Percentiles rank a stretch among this genome's conserved stretches.
These are phyloP conservation scores for Polydesmus complanatus DNA, from an alignment of 2,888 invertebrate genomes.

Conservation along the genomic window DNA sequence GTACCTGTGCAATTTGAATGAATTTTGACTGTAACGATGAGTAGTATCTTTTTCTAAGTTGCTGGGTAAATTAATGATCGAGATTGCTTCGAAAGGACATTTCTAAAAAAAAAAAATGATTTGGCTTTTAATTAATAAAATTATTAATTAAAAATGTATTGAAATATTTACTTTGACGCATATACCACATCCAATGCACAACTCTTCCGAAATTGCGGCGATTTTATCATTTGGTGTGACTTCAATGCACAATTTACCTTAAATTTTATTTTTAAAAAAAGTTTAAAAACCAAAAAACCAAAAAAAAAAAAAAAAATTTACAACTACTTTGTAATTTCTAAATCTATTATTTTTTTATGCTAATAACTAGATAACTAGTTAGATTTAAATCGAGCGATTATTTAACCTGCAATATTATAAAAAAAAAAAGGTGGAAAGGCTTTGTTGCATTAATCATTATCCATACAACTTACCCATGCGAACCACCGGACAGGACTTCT, in stretches of 20 bases:
- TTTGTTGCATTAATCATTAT: neutral
- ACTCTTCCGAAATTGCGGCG: slow-evolving; percentile 90
- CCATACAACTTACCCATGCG: slow-evolving; percentile 59
- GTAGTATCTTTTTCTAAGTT: slow-evolving; percentile 97
- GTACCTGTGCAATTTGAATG: slow-evolving; percentile 87
- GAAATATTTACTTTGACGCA: slow-evolving; percentile 71
- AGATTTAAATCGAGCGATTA: neutral
- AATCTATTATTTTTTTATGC: slow-evolving; percentile 2
- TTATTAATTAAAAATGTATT: neutral
- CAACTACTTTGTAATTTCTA: neutral
- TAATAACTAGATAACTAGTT: neutral
- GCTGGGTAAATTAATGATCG: slow-evolving; percentile 95
- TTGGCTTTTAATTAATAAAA: neutral
- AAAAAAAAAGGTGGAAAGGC: neutral
- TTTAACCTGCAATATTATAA: neutral
- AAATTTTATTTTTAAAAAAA: too few relatives aligned
- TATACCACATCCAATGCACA: slow-evolving; percentile 99
- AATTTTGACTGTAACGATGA: slow-evolving; percentile 96
- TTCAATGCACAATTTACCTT: slow-evolving; percentile 88
- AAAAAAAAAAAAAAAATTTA: neutral
- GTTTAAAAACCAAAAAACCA: too few relatives aligned
- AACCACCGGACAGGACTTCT: slow-evolving; percentile 95
- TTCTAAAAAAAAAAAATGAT: slow-evolving; percentile 48
- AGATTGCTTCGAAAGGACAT: slow-evolving; percentile 99
- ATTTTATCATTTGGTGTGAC: slow-evolving; percentile 91